These are phyloP conservation scores for Zaprionus kolodkinae DNA, from an alignment of 1,140 invertebrate genomes.

Conservation along the genomic window DNA sequence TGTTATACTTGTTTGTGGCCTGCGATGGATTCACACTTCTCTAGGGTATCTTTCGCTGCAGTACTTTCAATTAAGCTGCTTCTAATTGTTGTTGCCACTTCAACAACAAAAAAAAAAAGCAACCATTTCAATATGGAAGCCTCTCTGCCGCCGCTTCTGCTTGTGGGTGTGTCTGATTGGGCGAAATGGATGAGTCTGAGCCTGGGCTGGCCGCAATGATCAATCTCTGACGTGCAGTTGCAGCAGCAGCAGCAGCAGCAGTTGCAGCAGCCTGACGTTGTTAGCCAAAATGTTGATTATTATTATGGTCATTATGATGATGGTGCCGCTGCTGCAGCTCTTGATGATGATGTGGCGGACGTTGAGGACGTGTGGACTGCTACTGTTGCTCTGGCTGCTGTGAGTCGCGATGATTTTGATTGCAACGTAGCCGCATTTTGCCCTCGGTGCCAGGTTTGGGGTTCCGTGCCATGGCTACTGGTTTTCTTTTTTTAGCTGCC, in stretches of 20 bases:
- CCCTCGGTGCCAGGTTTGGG: constrained; percentile 53
- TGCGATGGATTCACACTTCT: too few species aligned
- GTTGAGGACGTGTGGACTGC: constrained; percentile 55
- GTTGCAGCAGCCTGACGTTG: constrained; percentile 40
- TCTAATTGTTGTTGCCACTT: constrained; percentile 54
- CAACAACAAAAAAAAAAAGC: constrained; percentile 31
- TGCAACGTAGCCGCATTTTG: constrained; percentile 38
- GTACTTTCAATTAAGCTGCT: background rate
- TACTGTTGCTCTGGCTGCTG: constrained; percentile 40
- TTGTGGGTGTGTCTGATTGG: constrained; percentile 80
- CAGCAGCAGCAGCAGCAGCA: constrained; percentile 40
- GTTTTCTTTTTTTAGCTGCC: constrained; percentile 51
- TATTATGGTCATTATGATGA: constrained; percentile 41
- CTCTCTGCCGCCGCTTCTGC: constrained; percentile 23
- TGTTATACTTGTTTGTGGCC: too few species aligned
- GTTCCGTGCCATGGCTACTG: constrained; percentile 50
- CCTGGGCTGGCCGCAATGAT: constrained; percentile 59
- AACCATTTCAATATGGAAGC: constrained; percentile 64
- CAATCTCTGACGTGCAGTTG: constrained; percentile 71
- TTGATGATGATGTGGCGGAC: constrained; percentile 37
- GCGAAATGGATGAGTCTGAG: constrained; percentile 69
- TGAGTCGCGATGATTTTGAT: constrained; percentile 56
- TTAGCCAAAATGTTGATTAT: constrained; percentile 55
- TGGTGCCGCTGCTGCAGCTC: constrained; percentile 9
- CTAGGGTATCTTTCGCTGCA: constrained; percentile 22